These are phyloP conservation scores for Heliconius hermathena DNA, from an alignment of 1,140 invertebrate species.

Conservation along the genomic window DNA sequence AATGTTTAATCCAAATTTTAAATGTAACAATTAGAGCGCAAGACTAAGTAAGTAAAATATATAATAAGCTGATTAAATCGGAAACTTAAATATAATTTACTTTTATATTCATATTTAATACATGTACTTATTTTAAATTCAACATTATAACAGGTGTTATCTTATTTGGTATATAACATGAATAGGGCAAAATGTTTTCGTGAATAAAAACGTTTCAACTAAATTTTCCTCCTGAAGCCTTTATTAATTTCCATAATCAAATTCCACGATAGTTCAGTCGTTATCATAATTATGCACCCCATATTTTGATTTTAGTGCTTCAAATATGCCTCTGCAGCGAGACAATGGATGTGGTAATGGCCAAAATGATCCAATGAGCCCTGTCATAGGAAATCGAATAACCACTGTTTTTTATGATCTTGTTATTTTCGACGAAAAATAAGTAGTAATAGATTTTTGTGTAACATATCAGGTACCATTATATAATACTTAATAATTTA, in stretches of 20 bases:
- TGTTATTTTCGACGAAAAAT: not conserved
- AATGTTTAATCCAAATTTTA: too few relatives aligned
- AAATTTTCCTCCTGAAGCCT: not conserved
- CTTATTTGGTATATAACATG: too few relatives aligned
- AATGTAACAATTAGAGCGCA: too few relatives aligned
- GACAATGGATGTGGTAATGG: conserved; percentile 18
- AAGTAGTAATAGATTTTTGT: not conserved
- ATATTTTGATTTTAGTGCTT: conserved; percentile 20
- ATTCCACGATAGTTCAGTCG: conserved; percentile 12
- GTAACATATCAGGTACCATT: not conserved
- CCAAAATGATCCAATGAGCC: conserved; percentile 6
- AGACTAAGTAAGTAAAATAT: too few relatives aligned
- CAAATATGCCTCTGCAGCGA: conserved; percentile 12
- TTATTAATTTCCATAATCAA: conserved; percentile 14
- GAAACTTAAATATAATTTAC: too few relatives aligned
- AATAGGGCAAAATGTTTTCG: too few relatives aligned
- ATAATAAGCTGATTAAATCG: too few relatives aligned
- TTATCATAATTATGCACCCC: conserved; percentile 16
- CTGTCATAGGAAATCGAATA: conserved; percentile 15
- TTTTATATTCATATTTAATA: too few relatives aligned
- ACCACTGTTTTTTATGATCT: conserved; percentile 2
- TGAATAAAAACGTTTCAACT: not conserved
- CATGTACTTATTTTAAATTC: too few relatives aligned
- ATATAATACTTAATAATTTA: not conserved
- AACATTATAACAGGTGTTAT: too few relatives aligned